phyloP scores from a whole-genome alignment of 37 sponge, comb jelly and placozoan genomes.

The Geodia barretti region DNA sequence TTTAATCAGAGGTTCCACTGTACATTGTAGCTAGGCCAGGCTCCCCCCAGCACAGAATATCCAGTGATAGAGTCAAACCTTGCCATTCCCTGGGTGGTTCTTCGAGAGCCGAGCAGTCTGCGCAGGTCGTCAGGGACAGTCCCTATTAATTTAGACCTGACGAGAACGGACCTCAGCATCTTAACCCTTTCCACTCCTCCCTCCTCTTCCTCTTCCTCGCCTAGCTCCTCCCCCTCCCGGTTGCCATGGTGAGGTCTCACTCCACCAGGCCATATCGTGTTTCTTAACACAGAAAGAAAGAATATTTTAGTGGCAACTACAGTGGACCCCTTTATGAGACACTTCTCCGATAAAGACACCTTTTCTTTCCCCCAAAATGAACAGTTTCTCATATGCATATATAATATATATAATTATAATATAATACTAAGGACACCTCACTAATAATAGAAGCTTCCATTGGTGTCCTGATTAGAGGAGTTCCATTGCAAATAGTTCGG shows the following conservation, averaged over 20 bases:
- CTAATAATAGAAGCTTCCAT: no score
- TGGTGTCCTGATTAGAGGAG: no score
- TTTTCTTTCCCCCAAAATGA: no score
- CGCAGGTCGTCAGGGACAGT: conserved; percentile 71
- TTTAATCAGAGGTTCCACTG: no score
- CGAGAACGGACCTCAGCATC: conserved; percentile 27
- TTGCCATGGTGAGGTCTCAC: conserved; percentile 6
- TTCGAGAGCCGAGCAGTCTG: conserved; percentile 45
- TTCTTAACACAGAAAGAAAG: not conserved
- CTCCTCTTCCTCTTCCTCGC: not conserved
- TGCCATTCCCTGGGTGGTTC: conserved; percentile 35
- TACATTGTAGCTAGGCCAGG: no score
- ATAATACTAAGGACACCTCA: no score
- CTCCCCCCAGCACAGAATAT: no score
- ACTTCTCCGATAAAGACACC: no score
- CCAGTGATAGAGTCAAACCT: no score
- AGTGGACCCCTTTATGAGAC: not conserved
- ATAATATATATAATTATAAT: no score
- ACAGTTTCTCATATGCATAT: not conserved
- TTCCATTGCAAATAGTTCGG: no score
- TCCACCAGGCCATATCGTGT: conserved; percentile 67
- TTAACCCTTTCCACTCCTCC: not conserved
- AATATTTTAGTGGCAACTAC: not conserved
- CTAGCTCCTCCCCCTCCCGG: not conserved
- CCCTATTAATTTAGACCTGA: conserved; percentile 65